phyloP scores from a whole-genome alignment of 2,888 invertebrate species.

The Mamestra brassicae region DNA sequence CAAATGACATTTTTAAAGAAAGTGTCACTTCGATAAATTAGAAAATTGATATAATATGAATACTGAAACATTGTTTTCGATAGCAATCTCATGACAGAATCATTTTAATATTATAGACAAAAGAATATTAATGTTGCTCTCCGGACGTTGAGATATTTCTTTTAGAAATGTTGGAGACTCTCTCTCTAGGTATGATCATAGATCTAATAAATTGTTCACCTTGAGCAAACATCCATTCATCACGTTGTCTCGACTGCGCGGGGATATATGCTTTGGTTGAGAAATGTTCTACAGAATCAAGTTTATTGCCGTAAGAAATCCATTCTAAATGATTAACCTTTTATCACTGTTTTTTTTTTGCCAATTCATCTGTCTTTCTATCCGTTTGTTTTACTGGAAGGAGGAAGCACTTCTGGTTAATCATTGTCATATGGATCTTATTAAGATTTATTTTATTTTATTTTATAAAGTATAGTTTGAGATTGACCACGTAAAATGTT shows the following conservation, averaged over 20 bases:
- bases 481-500: background rate
- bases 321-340: slow-evolving; percentile 80
- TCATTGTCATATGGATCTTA: slow-evolving; percentile 35
- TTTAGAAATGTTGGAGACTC: slow-evolving; percentile 44
- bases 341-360: slow-evolving; percentile 75
- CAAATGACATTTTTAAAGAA: slow-evolving; percentile 36
- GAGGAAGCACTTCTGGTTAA: slow-evolving; percentile 34
- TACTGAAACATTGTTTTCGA: slow-evolving; percentile 13
- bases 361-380: slow-evolving; percentile 63
- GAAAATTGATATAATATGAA: slow-evolving; percentile 43
- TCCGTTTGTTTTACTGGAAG: slow-evolving; percentile 56
- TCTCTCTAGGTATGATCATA: slow-evolving; percentile 62
- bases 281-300: slow-evolving; percentile 74
- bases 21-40: slow-evolving; percentile 44
- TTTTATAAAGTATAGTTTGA: no score
- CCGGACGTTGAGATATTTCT: slow-evolving; percentile 25
- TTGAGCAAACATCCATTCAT: slow-evolving; percentile 79
- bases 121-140: slow-evolving; percentile 38
- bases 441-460: background rate
- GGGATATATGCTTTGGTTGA: slow-evolving; percentile 74
- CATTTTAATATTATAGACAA: slow-evolving; percentile 34
- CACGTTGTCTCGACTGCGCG: slow-evolving; percentile 71
- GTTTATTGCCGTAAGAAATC: slow-evolving; percentile 78
- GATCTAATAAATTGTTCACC: slow-evolving; percentile 76
- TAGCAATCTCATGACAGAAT: slow-evolving; percentile 25